A percentile compares a stretch with the other conserved stretches of the same genome.
Conservation (phyloP, 2,888 invertebrate genomes). For the Orchesella flavescens region DNA sequence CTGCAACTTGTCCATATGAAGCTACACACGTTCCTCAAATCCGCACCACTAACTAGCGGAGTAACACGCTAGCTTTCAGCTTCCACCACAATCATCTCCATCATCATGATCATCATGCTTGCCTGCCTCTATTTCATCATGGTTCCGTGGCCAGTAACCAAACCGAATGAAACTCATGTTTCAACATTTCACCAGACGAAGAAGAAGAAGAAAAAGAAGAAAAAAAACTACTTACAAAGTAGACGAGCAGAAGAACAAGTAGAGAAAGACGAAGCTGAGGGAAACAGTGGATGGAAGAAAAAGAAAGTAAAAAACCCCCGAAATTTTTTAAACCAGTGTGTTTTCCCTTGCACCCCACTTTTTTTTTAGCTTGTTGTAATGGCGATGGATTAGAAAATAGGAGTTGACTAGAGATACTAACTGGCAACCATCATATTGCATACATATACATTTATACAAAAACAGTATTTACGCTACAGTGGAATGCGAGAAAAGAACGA, state of each 20-base stretch:
- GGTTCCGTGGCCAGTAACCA: neutral
- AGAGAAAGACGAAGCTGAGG: neutral
- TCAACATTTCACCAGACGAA: neutral
- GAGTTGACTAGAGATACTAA: constrained; percentile 8
- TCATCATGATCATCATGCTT: constrained; percentile 1
- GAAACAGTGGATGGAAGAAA: neutral
- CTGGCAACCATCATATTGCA: neutral
- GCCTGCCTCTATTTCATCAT: neutral
- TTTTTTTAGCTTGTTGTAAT: neutral
- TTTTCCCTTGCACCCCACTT: neutral
- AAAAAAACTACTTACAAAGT: neutral
- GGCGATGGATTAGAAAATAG: constrained; percentile 19
- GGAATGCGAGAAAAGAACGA: constrained; percentile 29
- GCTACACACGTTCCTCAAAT: neutral
- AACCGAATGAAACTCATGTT: neutral
- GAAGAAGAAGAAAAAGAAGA: neutral
- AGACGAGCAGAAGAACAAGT: neutral
- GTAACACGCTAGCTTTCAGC: neutral
- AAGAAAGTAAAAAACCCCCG: neutral
- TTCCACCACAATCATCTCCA: constrained; percentile 3
- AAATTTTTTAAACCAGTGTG: neutral
- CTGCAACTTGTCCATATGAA: neutral
- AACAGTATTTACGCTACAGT: constrained; percentile 22
- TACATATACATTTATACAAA: neutral
- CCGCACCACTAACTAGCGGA: neutral